Conservation (phyloP, 2,888 invertebrate species). For the Nowickia ferox region DNA sequence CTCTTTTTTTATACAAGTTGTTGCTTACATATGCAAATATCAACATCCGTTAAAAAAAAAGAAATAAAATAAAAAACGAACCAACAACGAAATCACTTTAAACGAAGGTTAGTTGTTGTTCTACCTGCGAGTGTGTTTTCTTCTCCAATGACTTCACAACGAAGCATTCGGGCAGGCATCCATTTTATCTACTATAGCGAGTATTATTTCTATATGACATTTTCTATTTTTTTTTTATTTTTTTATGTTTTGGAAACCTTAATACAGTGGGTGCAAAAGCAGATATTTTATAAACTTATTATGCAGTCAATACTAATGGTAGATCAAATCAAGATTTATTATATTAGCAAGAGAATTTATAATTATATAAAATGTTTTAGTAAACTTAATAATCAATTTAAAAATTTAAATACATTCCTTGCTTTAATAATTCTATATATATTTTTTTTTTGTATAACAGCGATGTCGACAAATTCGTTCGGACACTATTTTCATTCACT, state of each 20-base stretch:
- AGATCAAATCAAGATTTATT: no score
- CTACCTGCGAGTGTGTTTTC: slow-evolving; percentile 60
- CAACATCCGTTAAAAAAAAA: slow-evolving; percentile 69
- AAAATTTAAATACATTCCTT: no score
- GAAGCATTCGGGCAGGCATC: not conserved
- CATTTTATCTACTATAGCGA: not conserved
- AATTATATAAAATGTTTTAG: no score
- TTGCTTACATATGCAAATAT: slow-evolving; percentile 69
- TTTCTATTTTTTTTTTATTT: not conserved
- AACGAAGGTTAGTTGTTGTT: slow-evolving; percentile 72
- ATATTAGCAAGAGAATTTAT: no score
- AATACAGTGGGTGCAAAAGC: not conserved
- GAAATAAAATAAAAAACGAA: slow-evolving; percentile 11
- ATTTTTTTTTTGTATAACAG: not conserved
- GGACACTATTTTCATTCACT: not conserved
- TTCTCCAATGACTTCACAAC: slow-evolving; percentile 24
- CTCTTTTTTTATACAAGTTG: slow-evolving; percentile 28
- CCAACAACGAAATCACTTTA: slow-evolving; percentile 64
- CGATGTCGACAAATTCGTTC: not conserved
- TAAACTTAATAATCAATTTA: no score
- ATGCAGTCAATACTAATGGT: no score
- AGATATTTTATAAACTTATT: not conserved
- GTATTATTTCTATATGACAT: slow-evolving; percentile 28
- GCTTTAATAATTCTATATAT: no score
- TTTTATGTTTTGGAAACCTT: not conserved